Base-by-base conservation (phyloP, 2,888 invertebrate genomes). In the Piscicola geometra region DNA sequence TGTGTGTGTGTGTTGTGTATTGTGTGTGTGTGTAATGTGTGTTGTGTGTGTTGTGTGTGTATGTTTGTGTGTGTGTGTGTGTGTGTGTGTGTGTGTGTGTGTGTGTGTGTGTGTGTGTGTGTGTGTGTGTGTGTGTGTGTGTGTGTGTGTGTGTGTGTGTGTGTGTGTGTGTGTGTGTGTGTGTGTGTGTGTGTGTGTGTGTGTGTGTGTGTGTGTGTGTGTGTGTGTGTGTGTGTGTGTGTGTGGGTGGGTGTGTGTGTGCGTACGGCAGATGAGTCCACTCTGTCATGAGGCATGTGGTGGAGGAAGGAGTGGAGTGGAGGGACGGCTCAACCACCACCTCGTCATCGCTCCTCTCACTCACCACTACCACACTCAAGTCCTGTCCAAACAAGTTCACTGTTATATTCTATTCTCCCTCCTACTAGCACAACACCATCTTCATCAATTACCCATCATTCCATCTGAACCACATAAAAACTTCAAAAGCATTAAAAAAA, bases 191-290 rank as follows among this genome's bases (percentile, higher is more conserved):
- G 64, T 64, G 28, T 64, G 64, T 64, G 64, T 64, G 64, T n/a
- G n/a, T 64, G 30, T 12, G 30, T 64, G 64, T 64, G 64, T 64
- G 64, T 64, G 64, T 64, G 30, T 64, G 64, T n/a, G 30, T 64
- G 64, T 64, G 64, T 64, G 64, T 30, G 64, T 64, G n/a, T 64
- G 64, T n/a, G n/a, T 64, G 64, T 64, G 64, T 64, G 64, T 64
- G 64, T 64, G 64, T 64, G n/a, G 5, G 64, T 30, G 64, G 5
- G 28, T 64, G 64, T 64, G 64, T 64, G 64, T n/a, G n/a, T 64
- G 30, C 3, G 5, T 12, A n/a, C 30, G 5, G 64, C 64, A 64
- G 41, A 41, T 41, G 41, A 15, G 41, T 9, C 41, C 41, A 41
- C 41, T 41, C 41, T 41, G 5, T 5, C 5, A 15, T 41, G 41